A percentile compares a stretch with the other conserved stretches of the same genome.
These are phyloP conservation scores for Tethya wilhelma DNA, from an alignment of 37 sponge, comb jelly and placozoan species.

Conservation along the genomic window DNA sequence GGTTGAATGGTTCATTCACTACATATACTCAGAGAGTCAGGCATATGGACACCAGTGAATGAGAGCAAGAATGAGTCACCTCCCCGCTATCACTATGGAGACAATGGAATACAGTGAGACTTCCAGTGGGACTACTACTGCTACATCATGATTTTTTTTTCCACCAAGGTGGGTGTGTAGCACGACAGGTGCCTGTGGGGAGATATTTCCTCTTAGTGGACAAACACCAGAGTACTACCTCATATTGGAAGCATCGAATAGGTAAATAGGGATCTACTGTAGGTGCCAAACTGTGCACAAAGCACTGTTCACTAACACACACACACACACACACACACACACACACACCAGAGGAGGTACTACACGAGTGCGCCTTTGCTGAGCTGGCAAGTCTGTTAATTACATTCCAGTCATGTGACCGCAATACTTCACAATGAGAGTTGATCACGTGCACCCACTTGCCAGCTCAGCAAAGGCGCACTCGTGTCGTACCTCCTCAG, in stretches of 20 bases:
- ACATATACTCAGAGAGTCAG: constrained; percentile 2
- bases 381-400: no score
- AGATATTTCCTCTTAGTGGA: constrained; percentile 7
- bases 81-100: constrained; percentile 7
- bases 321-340: no score
- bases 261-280: constrained; percentile 2
- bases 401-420: no score
- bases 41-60: constrained; percentile 41
- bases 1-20: background rate
- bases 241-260: constrained; percentile 51
- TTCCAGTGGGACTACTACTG: background rate
- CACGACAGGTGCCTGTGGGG: constrained; percentile 46
- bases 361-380: no score
- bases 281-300: background rate
- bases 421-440: no score
- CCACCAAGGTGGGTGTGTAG: constrained; percentile 45
- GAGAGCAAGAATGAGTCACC: background rate
- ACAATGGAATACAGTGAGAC: background rate
- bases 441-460: no score
- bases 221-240: constrained; percentile 40
- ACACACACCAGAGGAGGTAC: no score
- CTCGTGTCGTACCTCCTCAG: no score
- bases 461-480: no score
- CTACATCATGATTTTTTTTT: background rate
- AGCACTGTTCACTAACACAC: background rate